Conservation (phyloP, 2,113 vertebrate genomes). For the Melanerpes formicivorus region DNA sequence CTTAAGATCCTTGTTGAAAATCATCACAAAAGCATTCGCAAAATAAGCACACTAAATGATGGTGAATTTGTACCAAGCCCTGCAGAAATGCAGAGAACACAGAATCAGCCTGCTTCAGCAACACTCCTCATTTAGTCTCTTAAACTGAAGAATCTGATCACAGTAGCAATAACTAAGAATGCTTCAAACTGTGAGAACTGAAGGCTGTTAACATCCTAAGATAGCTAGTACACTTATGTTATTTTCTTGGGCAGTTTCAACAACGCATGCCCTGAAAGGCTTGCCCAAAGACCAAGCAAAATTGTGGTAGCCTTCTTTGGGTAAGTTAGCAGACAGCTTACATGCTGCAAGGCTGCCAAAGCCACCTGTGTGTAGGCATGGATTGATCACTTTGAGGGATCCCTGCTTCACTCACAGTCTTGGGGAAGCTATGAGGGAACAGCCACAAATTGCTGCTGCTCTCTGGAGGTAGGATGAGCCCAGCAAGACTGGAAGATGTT, state of each 20-base stretch:
- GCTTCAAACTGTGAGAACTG: background rate
- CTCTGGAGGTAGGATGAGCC: background rate
- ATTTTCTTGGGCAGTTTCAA: background rate
- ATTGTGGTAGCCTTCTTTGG: background rate
- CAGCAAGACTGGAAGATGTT: rapidly evolving
- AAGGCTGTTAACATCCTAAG: background rate
- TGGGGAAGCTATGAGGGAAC: background rate
- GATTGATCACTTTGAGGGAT: background rate
- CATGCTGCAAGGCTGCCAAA: background rate
- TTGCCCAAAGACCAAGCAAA: background rate
- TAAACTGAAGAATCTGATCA: background rate
- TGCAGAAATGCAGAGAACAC: background rate
- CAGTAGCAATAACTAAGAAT: background rate
- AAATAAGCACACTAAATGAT: background rate
- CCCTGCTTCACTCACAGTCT: background rate
- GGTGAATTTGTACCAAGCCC: background rate
- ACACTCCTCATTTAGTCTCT: background rate
- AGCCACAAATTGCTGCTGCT: background rate
- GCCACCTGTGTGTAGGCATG: background rate
- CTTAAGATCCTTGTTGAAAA: background rate
- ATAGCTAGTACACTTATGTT: rapidly evolving
- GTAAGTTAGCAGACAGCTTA: background rate
- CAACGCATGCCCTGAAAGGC: rapidly evolving
- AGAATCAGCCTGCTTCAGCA: background rate
- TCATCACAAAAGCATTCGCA: background rate